phyloP scores from a whole-genome alignment of 2,797 vertebrate genomes.

The Ispidina picta region DNA sequence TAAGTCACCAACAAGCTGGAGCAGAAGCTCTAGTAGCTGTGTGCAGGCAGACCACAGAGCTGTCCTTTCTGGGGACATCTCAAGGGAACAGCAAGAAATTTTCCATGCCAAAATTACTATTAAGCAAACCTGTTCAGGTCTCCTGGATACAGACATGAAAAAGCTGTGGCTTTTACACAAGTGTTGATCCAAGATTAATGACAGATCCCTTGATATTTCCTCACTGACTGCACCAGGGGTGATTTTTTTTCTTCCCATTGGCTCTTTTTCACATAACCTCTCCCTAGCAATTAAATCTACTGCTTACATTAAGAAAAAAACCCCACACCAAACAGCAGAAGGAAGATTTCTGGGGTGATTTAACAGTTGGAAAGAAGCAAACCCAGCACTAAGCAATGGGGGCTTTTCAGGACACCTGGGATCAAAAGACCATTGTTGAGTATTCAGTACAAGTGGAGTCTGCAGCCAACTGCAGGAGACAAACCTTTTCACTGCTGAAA shows the following conservation, averaged over 20 bases:
- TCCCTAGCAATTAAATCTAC: neutral
- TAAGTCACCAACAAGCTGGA: neutral
- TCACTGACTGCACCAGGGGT: neutral
- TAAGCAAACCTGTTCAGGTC: neutral
- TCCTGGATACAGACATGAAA: neutral
- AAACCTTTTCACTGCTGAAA: neutral
- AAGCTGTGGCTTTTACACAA: neutral
- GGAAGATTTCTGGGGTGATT: neutral
- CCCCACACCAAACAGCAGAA: neutral
- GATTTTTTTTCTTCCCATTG: neutral
- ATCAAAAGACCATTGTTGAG: conserved; percentile 7
- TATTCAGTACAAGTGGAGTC: neutral
- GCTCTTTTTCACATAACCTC: neutral
- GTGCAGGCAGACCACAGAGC: neutral
- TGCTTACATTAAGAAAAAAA: neutral
- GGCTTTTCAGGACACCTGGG: conserved; percentile 35
- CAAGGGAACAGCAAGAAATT: neutral
- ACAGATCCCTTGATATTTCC: neutral
- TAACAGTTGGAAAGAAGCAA: conserved; percentile 23
- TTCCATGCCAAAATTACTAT: neutral
- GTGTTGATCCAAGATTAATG: neutral
- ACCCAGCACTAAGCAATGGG: neutral
- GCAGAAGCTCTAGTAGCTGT: neutral
- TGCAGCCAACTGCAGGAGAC: conserved; percentile 8
- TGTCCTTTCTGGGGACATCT: neutral